These are phyloP conservation scores for Pseudomyrmex pallidus DNA, from an alignment of 1,140 invertebrate species.

Conservation along the genomic window DNA sequence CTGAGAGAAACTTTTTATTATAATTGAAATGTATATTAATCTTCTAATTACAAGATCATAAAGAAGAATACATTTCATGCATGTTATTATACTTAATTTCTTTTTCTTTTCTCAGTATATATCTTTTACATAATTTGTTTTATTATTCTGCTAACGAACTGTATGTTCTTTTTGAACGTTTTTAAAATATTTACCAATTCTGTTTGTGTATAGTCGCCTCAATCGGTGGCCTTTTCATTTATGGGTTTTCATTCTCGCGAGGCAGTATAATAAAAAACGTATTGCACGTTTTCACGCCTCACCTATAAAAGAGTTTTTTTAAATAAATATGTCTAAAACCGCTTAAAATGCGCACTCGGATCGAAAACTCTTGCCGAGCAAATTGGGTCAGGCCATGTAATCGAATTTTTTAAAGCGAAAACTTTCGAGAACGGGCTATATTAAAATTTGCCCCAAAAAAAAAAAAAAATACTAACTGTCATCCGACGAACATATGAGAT, in stretches of 20 bases:
- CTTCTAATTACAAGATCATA: neutral
- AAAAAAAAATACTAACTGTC: conserved; percentile 19
- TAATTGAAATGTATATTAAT: conserved; percentile 38
- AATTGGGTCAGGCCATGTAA: neutral
- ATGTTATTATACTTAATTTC: neutral
- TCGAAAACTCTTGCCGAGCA: conserved; percentile 5
- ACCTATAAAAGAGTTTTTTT: neutral
- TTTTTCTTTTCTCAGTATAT: neutral
- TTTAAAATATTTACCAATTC: neutral
- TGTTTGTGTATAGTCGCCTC: neutral
- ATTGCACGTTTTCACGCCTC: neutral
- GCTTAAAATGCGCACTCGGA: conserved; percentile 13
- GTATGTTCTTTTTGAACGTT: neutral
- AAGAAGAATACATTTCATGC: neutral
- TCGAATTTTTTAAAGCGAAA: conserved; percentile 13
- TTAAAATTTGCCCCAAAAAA: conserved; percentile 31
- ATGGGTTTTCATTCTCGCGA: neutral
- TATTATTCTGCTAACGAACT: no score
- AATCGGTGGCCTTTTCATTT: neutral
- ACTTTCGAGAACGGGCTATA: neutral
- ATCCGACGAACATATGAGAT: neutral
- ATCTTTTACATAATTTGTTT: no score
- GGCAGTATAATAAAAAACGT: neutral
- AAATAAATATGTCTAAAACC: neutral
- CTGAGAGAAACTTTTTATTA: neutral